Evolutionary conservation across 2,113 vertebrate genomes (phyloP), one percentile per base, ranked within the genome.

Genomic region (Melanotaenia duboulayi): DNA sequence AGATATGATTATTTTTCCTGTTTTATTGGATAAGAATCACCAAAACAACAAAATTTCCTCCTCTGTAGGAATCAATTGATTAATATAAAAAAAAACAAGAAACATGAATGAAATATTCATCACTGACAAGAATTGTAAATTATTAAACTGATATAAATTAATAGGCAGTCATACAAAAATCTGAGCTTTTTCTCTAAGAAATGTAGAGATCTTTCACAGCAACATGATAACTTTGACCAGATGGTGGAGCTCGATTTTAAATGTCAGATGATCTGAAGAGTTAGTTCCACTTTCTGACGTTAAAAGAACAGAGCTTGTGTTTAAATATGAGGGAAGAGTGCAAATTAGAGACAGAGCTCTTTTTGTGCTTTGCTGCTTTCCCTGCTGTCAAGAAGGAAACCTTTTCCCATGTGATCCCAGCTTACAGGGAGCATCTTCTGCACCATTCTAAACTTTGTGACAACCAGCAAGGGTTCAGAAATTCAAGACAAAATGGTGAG

Each of bases 281-380:
- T 2, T 51, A 32, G 7, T 46, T 19, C 23, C 9, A 11, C 13
- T 68, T 56, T 57, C 16, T 44, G 52, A n/a, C 20, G 39, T 13
- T 28, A 14, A 42, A 16, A 49, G 54, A 68, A 54, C 35, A 52
- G 61, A 57, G 56, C 19, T 10, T 51, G 58, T 52, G 42, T 66
- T 71, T 11, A 20, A 44, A 13, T 22, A 14, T 14, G 13, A 44
- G 24, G 22, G 7, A 10, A 11, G 17, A 8, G 24, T 28, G n/a
- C 12, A 17, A n/a, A 23, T 11, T 9, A 7, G 32, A 54, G 35
- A 74, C 52, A 78, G 48, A 65, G 39, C 3, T 24, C 13, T 28
- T 55, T 49, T 55, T 80, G 64, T 77, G 49, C 40, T 64, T 40
- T 40, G 46, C 59, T 50, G 28, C 55, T 10, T 58, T 23, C 25